A percentile compares a stretch with the other conserved stretches of the same genome.
phyloP scores from a whole-genome alignment of 2,888 invertebrate species.

The Drosophila subsilvestris region DNA sequence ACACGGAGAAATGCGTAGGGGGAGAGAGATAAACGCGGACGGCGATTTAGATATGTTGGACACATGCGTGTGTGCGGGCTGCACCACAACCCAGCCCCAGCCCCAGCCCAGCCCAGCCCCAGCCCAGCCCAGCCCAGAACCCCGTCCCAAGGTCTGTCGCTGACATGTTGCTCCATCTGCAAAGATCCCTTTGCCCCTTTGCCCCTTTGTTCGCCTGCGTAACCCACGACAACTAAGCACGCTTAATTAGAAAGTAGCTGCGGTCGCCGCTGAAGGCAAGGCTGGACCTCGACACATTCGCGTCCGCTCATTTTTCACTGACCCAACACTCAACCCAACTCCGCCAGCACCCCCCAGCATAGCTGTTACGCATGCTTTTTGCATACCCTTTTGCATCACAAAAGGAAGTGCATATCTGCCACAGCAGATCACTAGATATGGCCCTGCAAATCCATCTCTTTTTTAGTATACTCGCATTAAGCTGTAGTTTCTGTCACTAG shows the following conservation, averaged over 20 bases:
- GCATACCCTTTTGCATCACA: not conserved
- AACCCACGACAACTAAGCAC: slow-evolving; percentile 71
- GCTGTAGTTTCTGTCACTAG: too few species aligned
- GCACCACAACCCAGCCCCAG: slow-evolving; percentile 6
- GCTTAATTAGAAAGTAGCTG: slow-evolving; percentile 81
- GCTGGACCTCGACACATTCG: slow-evolving; percentile 22
- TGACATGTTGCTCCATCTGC: slow-evolving; percentile 58
- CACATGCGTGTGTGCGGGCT: slow-evolving; percentile 53
- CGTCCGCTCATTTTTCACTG: slow-evolving; percentile 71
- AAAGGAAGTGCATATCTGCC: too few species aligned
- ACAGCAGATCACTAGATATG: too few species aligned
- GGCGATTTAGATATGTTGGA: slow-evolving; percentile 81
- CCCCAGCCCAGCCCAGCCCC: not conserved
- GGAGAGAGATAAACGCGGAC: slow-evolving; percentile 57
- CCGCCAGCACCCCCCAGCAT: not conserved
- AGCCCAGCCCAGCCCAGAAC: not conserved
- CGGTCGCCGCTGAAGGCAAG: slow-evolving; percentile 48
- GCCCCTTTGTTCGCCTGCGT: not conserved
- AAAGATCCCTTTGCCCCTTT: slow-evolving; percentile 2
- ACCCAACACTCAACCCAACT: slow-evolving; percentile 20
- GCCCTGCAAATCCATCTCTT: too few species aligned
- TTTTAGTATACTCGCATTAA: too few species aligned
- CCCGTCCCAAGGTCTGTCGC: slow-evolving; percentile 49
- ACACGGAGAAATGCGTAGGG: not conserved
- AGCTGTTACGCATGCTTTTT: not conserved